Conservation (phyloP, 2,113 vertebrate species). For the Xiphorhynchus elegans region DNA sequence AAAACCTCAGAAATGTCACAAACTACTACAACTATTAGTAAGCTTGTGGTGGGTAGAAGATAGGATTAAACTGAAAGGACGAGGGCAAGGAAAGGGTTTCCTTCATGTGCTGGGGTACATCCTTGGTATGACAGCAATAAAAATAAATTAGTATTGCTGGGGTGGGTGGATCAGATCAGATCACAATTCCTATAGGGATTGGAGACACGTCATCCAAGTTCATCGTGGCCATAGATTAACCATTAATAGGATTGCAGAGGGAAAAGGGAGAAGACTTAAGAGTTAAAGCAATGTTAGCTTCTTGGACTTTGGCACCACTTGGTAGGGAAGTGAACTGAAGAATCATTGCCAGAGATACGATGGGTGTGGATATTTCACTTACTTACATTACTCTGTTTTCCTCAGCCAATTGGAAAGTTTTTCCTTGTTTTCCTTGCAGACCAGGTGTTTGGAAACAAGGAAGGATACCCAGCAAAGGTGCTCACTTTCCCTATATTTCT, state of each 20-base stretch:
- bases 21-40: not conserved
- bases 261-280: not conserved
- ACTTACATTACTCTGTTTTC: constrained; percentile 19
- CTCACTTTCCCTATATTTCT: not conserved
- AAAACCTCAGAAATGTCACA: not conserved
- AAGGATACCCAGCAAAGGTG: not conserved
- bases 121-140: not conserved
- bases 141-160: not conserved
- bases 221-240: not conserved
- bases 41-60: not conserved
- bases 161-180: constrained; percentile 6
- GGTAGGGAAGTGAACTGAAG: constrained; percentile 15
- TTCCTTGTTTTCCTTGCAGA: constrained; percentile 9
- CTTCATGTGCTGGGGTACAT: not conserved
- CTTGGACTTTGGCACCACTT: constrained; percentile 9
- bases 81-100: not conserved
- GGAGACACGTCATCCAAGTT: not conserved
- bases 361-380: constrained; percentile 46
- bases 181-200: not conserved
- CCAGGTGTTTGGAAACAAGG: constrained; percentile 4
- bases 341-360: constrained; percentile 11
- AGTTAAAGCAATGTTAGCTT: constrained; percentile 30
- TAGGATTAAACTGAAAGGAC: not conserved
- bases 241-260: not conserved
- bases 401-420: not conserved